A percentile compares a stretch with the other conserved stretches of the same genome.
phyloP scores from a whole-genome alignment of 2,888 invertebrate genomes.

The Cylindroiulus punctatus region DNA sequence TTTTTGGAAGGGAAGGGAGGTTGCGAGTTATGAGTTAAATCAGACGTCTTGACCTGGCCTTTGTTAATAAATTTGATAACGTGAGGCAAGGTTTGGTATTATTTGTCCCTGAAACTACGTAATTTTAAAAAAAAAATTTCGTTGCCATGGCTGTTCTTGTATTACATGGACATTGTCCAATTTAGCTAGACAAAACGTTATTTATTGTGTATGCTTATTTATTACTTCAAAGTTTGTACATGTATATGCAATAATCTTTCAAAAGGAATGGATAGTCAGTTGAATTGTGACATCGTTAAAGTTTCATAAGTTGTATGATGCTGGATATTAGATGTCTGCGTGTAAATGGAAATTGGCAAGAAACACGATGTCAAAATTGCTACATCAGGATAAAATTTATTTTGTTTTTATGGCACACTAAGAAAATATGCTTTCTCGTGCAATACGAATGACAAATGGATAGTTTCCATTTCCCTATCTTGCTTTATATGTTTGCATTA shows the following conservation, averaged over 20 bases:
- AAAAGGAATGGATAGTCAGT: not conserved
- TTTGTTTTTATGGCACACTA: not conserved
- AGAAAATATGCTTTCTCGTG: not conserved
- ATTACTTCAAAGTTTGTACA: not conserved
- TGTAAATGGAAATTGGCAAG: conserved; percentile 12
- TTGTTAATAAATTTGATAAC: not conserved
- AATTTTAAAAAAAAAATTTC: too few species aligned
- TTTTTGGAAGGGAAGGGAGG: too few species aligned
- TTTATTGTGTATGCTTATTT: not conserved
- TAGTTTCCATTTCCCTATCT: not conserved
- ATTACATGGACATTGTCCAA: too few species aligned
- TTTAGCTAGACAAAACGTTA: not conserved
- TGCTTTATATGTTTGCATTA: not conserved
- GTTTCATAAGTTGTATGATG: conserved; percentile 2
- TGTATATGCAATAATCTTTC: not conserved
- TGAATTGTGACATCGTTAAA: not conserved
- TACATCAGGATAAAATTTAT: not conserved
- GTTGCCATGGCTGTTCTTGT: not conserved
- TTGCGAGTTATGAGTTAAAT: not conserved
- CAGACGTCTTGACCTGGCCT: not conserved
- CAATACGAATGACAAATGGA: conserved; percentile 37
- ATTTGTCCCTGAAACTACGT: not conserved
- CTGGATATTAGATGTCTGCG: not conserved
- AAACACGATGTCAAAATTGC: conserved; percentile 37
- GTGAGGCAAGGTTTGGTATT: not conserved